phyloP scores from a whole-genome alignment of 2,888 invertebrate genomes.

The Aplocera efformata region DNA sequence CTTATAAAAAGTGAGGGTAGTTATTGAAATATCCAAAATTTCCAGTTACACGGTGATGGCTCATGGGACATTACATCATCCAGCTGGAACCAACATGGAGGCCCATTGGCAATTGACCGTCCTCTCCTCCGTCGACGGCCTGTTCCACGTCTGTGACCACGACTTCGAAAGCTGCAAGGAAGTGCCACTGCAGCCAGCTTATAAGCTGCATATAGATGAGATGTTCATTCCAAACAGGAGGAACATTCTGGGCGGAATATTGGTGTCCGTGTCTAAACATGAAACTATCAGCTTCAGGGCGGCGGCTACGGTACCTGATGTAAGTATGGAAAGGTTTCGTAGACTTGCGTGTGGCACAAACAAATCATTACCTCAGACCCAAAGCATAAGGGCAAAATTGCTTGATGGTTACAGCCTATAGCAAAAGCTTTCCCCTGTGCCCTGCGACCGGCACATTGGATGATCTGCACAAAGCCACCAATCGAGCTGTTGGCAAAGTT shows the following conservation, averaged over 20 bases:
- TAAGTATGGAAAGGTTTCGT: constrained; percentile 35
- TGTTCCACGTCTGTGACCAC: constrained; percentile 64
- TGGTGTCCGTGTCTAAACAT: constrained; percentile 48
- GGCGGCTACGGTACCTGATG: constrained; percentile 52
- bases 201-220: constrained; percentile 59
- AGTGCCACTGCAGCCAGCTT: constrained; percentile 35
- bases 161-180: constrained; percentile 45
- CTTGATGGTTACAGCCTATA: too few species aligned
- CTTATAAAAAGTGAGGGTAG: too few species aligned
- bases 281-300: constrained; percentile 60
- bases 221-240: constrained; percentile 64
- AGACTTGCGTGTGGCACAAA: too few species aligned
- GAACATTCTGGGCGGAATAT: constrained; percentile 63
- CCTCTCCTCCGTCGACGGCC: constrained; percentile 42
- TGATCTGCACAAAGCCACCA: too few species aligned
- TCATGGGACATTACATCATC: constrained; percentile 46
- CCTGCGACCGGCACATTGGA: too few species aligned
- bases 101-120: constrained; percentile 62
- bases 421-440: too few species aligned
- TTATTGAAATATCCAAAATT: too few species aligned
- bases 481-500: too few species aligned
- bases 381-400: too few species aligned
- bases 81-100: constrained; percentile 35
- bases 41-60: constrained; percentile 62
- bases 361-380: too few species aligned